Evolutionary conservation across 2,888 invertebrate genomes (phyloP), one percentile per base, ranked within the genome.

Genomic region (Pseudococcus jackbeardsleyi): DNA sequence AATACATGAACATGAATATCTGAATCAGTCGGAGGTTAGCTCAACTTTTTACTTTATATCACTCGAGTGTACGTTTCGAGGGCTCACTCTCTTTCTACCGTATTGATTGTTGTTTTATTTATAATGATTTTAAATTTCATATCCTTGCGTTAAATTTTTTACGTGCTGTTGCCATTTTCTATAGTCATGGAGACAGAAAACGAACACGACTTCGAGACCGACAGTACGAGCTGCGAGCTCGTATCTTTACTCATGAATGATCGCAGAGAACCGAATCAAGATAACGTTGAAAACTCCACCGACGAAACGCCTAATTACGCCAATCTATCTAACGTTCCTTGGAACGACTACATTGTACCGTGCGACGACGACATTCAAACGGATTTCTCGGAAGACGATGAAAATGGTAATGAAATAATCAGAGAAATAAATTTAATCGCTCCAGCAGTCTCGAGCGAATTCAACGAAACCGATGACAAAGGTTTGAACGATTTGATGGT

Each of bases 391-490:
- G 79, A 46, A 46, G 79, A 82, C 46, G 79, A 82, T n/a, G 79
- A 82, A 11, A 42, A 82, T 8, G 79, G 79, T 42, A 42, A 19
- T n/a, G 79, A 82, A 82, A 82, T 82, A 82, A 82, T 82, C 46
- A 26, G 46, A 42, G 79, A 82, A 22, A 46, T 82, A 1, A 19
- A 46, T n/a, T 12, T 82, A n/a, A 82, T 82, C 11, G 11, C 79
- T 46, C 79, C 79, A 0, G 9, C 79, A 9, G 46, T 4, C 0
- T 1, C 8, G 6, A 46, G 3, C 79, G 79, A 82, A 82, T n/a
- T 19, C 1, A 46, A 19, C 9, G 19, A n/a, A 12, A 82, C 1
- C 79, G n/a, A 46, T 8, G 6, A 46, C 19, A 7, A 5, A 19
- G 42, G 46, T 22, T 19, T 82, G n/a, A 82, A 82, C 46, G 33